A percentile compares a stretch with the other conserved stretches of the same genome.
phyloP scores from a whole-genome alignment of 2,113 vertebrate species.

The Balaeniceps rex region DNA sequence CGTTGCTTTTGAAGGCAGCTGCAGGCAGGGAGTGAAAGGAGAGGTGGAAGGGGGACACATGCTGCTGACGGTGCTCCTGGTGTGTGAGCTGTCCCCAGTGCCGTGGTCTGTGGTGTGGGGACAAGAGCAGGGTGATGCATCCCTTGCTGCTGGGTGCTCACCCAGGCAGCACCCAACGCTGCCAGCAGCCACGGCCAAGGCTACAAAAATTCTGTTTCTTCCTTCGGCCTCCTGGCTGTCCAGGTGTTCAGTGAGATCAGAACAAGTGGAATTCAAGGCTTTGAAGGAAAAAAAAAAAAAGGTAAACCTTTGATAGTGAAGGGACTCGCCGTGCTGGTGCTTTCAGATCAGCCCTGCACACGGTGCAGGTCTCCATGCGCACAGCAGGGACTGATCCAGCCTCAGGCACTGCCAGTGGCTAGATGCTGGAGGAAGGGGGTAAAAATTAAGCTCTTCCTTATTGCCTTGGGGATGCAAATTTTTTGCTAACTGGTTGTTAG shows the following conservation, averaged over 20 bases:
- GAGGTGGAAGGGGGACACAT: fast-evolving
- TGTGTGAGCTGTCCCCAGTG: background rate
- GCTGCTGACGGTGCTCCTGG: background rate
- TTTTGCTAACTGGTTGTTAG: background rate
- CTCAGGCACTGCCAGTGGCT: background rate
- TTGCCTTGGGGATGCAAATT: background rate
- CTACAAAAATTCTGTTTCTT: background rate
- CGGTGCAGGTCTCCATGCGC: background rate
- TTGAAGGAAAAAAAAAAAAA: background rate
- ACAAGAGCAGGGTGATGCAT: background rate
- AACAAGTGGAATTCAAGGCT: background rate
- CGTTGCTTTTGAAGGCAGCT: background rate
- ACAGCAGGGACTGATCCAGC: background rate
- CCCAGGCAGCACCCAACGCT: background rate
- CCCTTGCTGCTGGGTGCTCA: background rate
- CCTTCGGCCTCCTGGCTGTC: background rate
- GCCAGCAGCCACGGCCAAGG: background rate
- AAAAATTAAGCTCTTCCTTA: background rate
- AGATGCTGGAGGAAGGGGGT: background rate
- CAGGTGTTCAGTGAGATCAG: background rate
- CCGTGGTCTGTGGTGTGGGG: background rate
- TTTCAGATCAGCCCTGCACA: background rate
- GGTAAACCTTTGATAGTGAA: background rate
- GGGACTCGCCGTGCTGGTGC: background rate
- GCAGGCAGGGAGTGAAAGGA: background rate